Percentiles rank a stretch among this genome's conserved stretches.
Evolutionary conservation across 2,113 vertebrate species (phyloP).

Genomic region (rabbit (Oryctolagus cuniculus)): mOryCun1.1 NC_091443.1:57029001-57029500

Average conservation of each 20-base stretch:
- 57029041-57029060: neutral
- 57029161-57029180: neutral
- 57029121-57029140: neutral
- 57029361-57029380: slow-evolving; percentile 42
- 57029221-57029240: slow-evolving; percentile 62
- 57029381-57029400: neutral
- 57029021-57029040: neutral
- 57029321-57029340: slow-evolving; percentile 24
- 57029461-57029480: slow-evolving; percentile 66
- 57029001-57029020: neutral
- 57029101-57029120: neutral
- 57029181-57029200: slow-evolving; percentile 34
- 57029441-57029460: slow-evolving; percentile 53
- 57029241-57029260: slow-evolving; percentile 6
- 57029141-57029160: neutral
- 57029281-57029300: neutral
- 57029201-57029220: slow-evolving; percentile 14
- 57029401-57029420: slow-evolving; percentile 31
- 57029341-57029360: neutral
- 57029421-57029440: slow-evolving; percentile 30
- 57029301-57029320: neutral
- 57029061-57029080: neutral
- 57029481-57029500: slow-evolving; percentile 68
- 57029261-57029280: neutral
- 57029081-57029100: neutral